phyloP scores from a whole-genome alignment of 2,888 invertebrate species.

The Acleris laterana region DNA sequence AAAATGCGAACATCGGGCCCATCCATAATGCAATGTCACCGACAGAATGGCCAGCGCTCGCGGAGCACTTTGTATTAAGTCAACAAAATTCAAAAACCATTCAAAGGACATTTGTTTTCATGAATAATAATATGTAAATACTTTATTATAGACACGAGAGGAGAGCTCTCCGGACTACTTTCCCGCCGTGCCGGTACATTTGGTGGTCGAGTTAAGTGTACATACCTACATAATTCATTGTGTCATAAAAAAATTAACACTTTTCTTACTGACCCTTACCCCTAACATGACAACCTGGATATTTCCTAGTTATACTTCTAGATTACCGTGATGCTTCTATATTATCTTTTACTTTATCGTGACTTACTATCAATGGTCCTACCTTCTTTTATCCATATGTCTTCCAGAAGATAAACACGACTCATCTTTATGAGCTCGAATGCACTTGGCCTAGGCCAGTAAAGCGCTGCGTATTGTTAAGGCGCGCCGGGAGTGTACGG shows the following conservation, averaged over 20 bases:
- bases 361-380: too few species aligned
- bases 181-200: slow-evolving; percentile 39
- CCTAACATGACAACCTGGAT: too few species aligned
- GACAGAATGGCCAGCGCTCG: slow-evolving; percentile 71
- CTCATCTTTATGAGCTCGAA: too few species aligned
- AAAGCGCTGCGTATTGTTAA: slow-evolving; percentile 4
- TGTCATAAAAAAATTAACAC: neutral
- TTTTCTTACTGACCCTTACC: too few species aligned
- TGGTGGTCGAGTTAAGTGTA: slow-evolving; percentile 35
- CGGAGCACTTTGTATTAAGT: slow-evolving; percentile 80
- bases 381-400: too few species aligned
- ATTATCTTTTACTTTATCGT: too few species aligned
- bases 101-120: slow-evolving; percentile 79
- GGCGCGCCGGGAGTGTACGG: slow-evolving; percentile 37
- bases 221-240: slow-evolving; percentile 4
- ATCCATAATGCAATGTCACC: slow-evolving; percentile 69
- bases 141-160: slow-evolving; percentile 61
- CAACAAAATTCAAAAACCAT: slow-evolving; percentile 79
- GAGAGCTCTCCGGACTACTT: slow-evolving; percentile 43
- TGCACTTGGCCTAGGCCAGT: neutral
- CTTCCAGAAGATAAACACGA: too few species aligned
- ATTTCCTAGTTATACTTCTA: too few species aligned
- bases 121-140: slow-evolving; percentile 80
- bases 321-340: too few species aligned
- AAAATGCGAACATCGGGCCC: slow-evolving; percentile 62